Evolutionary conservation across 2,797 vertebrate genomes (phyloP), one percentile per base, ranked within the genome.

Genomic region (Kryptopterus vitreolus): DNA sequence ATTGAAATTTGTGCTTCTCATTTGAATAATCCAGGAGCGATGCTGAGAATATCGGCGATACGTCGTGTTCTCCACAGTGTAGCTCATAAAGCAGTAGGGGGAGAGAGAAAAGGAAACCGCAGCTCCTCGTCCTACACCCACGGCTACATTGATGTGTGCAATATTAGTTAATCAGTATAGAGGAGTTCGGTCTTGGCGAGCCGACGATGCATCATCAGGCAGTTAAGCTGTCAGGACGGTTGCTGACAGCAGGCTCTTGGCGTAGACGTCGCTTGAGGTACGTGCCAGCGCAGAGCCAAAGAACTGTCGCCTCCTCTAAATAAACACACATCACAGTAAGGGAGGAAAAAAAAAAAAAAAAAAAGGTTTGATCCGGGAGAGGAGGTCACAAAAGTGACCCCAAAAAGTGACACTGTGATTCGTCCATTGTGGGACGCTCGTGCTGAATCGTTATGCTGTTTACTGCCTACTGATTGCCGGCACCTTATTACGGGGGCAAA

Each of bases 151-250:
- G 35, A 74, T 83, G 68, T 81, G 81, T 38, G 76, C 68, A 70
- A 65, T 81, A 79, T 81, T 73, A 59, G 62, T 66, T 77, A 72
- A 83, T 86, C 85, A 77, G 81, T 77, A 79, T 63, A 59, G 79
- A 83, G 73, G 68, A 74, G 76, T 72, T 80, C 13, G 57, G 55
- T 58, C 73, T 81, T 84, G 82, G 82, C 80, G 81, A 77, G 77
- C 55, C 63, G 58, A 38, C 57, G n/a, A 80, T 78, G 72, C 83
- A 50, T 84, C 79, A 80, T 79, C 79, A 72, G 33, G 48, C 80
- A 81, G 79, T 79, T 79, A 73, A 63, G 79, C 82, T 78, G 68
- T 70, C 61, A 18, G 38, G 24, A 62, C 35, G 24, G 66, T 31
- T 78, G 80, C 78, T 73, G 78, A 81, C 79, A 81, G 61, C 69